Evolutionary conservation across 2,888 invertebrate genomes (phyloP), one percentile per base, ranked within the genome.

Genomic region (Apodemia hepburni): DNA sequence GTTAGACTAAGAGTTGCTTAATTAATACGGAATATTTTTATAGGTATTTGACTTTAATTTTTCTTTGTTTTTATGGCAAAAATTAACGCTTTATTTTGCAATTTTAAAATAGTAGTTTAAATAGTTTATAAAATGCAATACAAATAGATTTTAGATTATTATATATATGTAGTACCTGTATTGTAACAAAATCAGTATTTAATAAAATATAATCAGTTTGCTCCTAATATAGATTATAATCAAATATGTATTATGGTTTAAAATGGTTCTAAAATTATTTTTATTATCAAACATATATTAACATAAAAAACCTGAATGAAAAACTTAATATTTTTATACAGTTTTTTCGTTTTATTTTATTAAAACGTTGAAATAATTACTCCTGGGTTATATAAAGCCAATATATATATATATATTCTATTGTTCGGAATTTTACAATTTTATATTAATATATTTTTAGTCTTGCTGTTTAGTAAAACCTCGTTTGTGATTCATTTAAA

Each of bases 1-100:
- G 15, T 42, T 11, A 38, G 38, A 33, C 7, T 12, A 12, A 12
- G 11, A 38, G 1, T 42, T 15, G 42, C 42, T 42, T 42, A 5
- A 42, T 15, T 42, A 42, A 42, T 42, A 5, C 42, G 15, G 15
- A 42, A 15, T 42, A 42, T 42, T 42, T 42, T 15, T 15, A n/a
- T 42, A 4, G n/a, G n/a, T 15, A 5, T 1, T 49, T 8, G 4
- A 66, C 67, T 68, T 42, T 57, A 70, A 72, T 72, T 73, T 75
- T 73, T 73, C 49, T 51, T 33, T 60, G 17, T 22, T 54, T 11
- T 22, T 6, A 22, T 27, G 15, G 29, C 57, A 29, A 54, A 64
- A 66, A 71, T 73, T 73, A 71, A 71, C 73, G 67, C 70, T 71
- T 70, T 54, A 54, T 54, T 54, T 54, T 54, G 54, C 27, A 54